Percentiles rank a stretch among this genome's conserved stretches.
Evolutionary conservation across 2,113 vertebrate species (phyloP).

Genomic region (Oreocharis arfaki): DNA sequence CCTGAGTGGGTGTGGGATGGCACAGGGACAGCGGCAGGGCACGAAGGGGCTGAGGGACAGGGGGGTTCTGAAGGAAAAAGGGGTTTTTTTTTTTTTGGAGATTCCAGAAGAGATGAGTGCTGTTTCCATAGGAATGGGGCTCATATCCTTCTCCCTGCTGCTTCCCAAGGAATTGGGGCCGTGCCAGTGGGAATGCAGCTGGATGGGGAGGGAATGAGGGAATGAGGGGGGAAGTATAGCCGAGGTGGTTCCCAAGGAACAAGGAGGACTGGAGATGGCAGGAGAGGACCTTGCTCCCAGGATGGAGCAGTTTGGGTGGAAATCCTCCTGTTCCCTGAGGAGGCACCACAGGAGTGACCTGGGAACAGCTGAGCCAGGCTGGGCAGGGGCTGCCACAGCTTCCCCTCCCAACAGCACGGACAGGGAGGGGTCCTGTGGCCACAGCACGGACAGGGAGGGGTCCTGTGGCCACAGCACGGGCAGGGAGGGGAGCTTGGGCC

Average conservation of each 20-base stretch:
- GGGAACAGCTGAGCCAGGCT: background rate
- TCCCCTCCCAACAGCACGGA: background rate
- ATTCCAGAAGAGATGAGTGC: background rate
- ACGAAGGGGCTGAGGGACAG: background rate
- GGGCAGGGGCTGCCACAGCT: background rate
- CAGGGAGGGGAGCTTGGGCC: background rate
- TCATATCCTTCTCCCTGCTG: background rate
- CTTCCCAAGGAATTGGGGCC: background rate
- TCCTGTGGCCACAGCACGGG: background rate
- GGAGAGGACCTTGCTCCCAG: background rate
- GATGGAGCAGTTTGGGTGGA: background rate
- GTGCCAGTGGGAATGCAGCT: background rate
- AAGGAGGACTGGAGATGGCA: background rate
- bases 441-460: background rate
- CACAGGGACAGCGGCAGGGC: fast-evolving
- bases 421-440: too few relatives aligned
- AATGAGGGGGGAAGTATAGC: fast-evolving
- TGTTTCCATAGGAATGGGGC: background rate
- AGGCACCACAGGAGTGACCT: fast-evolving
- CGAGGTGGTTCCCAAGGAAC: fast-evolving
- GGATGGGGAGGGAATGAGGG: background rate
- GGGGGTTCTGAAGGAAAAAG: background rate
- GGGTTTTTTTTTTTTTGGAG: background rate
- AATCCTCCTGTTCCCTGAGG: fast-evolving
- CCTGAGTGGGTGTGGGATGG: background rate